These are phyloP conservation scores for Eupeodes latifasciatus DNA, from an alignment of 2,888 invertebrate genomes.

Conservation along the genomic window DNA sequence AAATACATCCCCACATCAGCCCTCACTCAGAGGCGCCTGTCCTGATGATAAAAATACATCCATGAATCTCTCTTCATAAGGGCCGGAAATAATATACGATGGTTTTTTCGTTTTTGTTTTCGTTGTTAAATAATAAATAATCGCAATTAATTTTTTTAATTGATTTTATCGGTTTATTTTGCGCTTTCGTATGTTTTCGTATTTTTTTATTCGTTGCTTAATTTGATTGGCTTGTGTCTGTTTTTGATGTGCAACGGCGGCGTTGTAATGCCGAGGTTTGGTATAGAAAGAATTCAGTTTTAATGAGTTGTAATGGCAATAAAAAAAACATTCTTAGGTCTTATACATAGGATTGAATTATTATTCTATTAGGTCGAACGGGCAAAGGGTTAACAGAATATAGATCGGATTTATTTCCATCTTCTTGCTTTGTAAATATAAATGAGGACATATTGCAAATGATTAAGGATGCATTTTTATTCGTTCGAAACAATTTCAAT, in stretches of 20 bases:
- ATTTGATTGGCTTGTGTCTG: constrained; percentile 29
- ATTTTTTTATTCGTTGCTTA: constrained; percentile 29
- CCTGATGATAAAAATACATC: constrained; percentile 1
- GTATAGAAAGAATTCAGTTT: constrained; percentile 22
- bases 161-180: constrained; percentile 62
- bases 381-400: constrained; percentile 5
- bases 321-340: neutral
- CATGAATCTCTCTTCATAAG: constrained; percentile 22
- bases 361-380: neutral
- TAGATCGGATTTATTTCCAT: constrained; percentile 3
- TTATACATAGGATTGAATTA: neutral
- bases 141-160: constrained; percentile 71
- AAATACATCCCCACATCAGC: neutral
- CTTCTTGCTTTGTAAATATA: neutral
- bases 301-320: constrained; percentile 33
- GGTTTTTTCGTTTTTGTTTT: constrained; percentile 44
- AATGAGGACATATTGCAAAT: neutral
- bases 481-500: too few species aligned
- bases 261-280: neutral
- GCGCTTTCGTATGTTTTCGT: constrained; percentile 1
- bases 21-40: neutral
- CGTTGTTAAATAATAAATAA: constrained; percentile 69
- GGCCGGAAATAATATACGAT: constrained; percentile 35
- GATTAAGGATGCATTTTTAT: neutral
- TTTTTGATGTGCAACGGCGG: neutral